Evolutionary conservation across 2,113 vertebrate species (phyloP), one percentile per base, ranked within the genome.

Genomic region (Apus apus): DNA sequence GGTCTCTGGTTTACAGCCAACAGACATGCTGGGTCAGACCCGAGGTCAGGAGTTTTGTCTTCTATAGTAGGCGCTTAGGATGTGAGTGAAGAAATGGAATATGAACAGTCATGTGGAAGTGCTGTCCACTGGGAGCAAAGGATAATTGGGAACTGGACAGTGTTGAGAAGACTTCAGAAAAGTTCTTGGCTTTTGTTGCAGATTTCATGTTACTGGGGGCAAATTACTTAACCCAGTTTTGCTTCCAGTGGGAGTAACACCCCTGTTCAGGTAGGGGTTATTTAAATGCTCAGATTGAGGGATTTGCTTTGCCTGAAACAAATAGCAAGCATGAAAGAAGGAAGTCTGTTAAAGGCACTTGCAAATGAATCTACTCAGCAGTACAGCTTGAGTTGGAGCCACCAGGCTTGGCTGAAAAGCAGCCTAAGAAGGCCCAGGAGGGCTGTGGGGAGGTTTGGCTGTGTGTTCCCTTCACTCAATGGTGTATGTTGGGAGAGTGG

Each of bases 401-500:
- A 36, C 40, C 68, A 66, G 21, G 1, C 21, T 9, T 43, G 66
- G 23, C 78, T 85, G 76, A 40, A 66, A 60, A 83, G n/a, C 67
- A 70, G 40, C 56, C 64, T 34, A 43, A 51, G 64, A 57, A 40
- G 51, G 30, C 10, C 21, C 40, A 26, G 84, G 65, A 56, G 27
- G 0, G 26, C 56, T 51, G 30, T 5, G 72, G 13, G 81, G 5
- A 74, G 43, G 38, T 16, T 19, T 79, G 77, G 40, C 66, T 45
- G 70, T 15, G 29, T 46, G 0, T 14, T 36, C 43, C 56, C 40
- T 8, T 17, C 1, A 5, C 40, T 45, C 13, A 34, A 26, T 6
- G 40, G 13, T 5, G 11, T 20, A 1, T 50, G 56, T 64, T 1
- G 1, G 75, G 82, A 57, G 38, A 30, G n/a, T 0, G n/a, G 27